Percentiles rank a stretch among this genome's conserved stretches.
Conservation (phyloP, 2,888 invertebrate genomes). For the Drosophila putrida region DNA sequence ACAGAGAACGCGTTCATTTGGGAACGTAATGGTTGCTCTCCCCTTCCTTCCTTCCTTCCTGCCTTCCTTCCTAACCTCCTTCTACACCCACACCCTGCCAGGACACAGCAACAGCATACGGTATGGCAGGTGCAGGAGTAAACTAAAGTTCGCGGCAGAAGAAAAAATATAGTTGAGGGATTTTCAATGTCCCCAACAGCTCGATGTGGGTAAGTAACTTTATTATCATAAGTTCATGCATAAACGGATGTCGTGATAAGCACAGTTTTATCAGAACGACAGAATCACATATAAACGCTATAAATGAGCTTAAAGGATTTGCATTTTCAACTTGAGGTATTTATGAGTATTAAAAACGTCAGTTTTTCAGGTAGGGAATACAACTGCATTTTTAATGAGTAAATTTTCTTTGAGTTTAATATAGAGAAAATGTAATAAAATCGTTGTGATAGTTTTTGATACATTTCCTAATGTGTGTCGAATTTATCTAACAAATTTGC, state of each 20-base stretch:
- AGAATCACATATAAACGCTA: slow-evolving; percentile 7
- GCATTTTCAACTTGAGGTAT: neutral
- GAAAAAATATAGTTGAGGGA: slow-evolving; percentile 32
- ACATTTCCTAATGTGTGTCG: neutral
- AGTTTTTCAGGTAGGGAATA: neutral
- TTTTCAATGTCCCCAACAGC: slow-evolving; percentile 39
- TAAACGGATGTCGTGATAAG: slow-evolving; percentile 29
- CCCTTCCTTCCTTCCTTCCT: neutral
- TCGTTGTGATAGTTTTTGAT: neutral
- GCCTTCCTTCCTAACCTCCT: neutral
- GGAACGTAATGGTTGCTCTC: slow-evolving; percentile 41
- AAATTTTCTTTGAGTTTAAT: too few relatives aligned
- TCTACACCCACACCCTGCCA: neutral
- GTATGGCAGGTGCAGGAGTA: slow-evolving; percentile 15
- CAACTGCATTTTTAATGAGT: too few relatives aligned
- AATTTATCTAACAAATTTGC: neutral
- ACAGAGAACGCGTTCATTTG: slow-evolving; percentile 67
- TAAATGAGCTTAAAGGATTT: slow-evolving; percentile 16
- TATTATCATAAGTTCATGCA: slow-evolving; percentile 35
- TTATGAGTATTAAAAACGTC: neutral
- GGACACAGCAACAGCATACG: slow-evolving; percentile 19
- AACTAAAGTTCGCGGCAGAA: slow-evolving; percentile 21
- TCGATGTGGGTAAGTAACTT: slow-evolving; percentile 22
- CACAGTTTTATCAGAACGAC: neutral
- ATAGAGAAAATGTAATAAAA: too few relatives aligned